Evolutionary conservation across 2,888 invertebrate genomes (phyloP), one percentile per base, ranked within the genome.

Genomic region (Cactoblastis cactorum): DNA sequence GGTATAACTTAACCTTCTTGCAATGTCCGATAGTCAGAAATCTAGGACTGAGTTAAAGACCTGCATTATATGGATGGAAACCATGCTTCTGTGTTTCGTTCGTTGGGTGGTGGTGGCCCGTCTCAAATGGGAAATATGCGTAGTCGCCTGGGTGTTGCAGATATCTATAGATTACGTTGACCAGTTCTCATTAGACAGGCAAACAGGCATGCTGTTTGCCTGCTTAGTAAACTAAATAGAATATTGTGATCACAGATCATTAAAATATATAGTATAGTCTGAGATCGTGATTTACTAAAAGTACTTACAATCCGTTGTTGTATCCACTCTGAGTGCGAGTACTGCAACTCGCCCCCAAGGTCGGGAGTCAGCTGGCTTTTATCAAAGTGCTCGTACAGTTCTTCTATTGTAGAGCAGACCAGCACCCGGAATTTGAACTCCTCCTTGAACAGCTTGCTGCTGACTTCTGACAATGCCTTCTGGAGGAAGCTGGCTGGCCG

Each of bases 251-350:
- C 1, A 28, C 28, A 6, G 28, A 28, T n/a, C n/a, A n/a, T 9
- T 4, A 28, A 8, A 28, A 8, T n/a, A n/a, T n/a, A n/a, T n/a
- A n/a, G n/a, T n/a, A 28, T 4, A 28, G 9, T 28, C 22, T 4
- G 5, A 22, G 22, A 6, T 28, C 6, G 2, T 19, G 8, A 22
- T 12, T 2, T 41, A 3, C 15, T 15, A n/a, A 22, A 38, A 48
- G 18, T 24, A 74, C 94, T 92, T 82, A 98, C 98, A 83, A 97
- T 95, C 90, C 98, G 92, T 81, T 98, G 97, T 71, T 98, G 96
- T 74, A 98, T 97, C 98, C 98, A 99, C 73, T 97, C 97, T 51
- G 96, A 93, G 80, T 98, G 97, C 66, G 96, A 95, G 86, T 98
- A 98, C 55, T 94, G 93, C 58, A 98, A 89, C 56, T 93, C 92